Evolutionary conservation across 2,797 vertebrate genomes (phyloP), one percentile per base, ranked within the genome.

Genomic region (Gastrophryne carolinensis): DNA sequence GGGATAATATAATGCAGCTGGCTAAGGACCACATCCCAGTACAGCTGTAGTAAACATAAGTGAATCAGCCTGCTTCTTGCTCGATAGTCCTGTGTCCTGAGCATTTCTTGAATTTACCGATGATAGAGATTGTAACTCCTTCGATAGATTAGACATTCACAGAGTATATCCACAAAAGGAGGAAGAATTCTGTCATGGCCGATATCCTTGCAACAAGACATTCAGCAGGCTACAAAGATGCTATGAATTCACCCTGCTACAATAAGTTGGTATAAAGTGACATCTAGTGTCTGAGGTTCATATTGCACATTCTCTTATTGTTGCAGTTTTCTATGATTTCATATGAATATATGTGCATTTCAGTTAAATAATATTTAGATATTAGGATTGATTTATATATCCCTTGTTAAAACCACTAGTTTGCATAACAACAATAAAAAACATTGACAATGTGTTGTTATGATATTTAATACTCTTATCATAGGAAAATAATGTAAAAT

Each of bases 1-100:
- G 73, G 80, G 39, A 84, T 73, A 9, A 82, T 80, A 15, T 84
- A 88, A 32, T 80, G 80, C 23, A 86, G 69, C 29, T 86, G 80
- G n/a, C 63, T 39, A 30, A 49, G 19, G 26, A 68, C 54, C 53
- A 60, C 8, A 50, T 81, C 13, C 82, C 81, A 82, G 11, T 9
- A 24, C 11, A 71, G 8, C 2, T 79, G 72, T 0, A 84, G 24
- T 23, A 86, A 67, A 49, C 84, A n/a, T 1, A 39, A 67, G 17
- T 75, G 29, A n/a, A 82, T 39, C 70, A 77, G 47, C 32, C 29
- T 32, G 17, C 23, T 29, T 24, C 2, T 37, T 30, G n/a, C 1
- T 4, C 32, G 27, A 58, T 58, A 32, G 39, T 29, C 2, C 13
- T 41, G 11, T 1, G 6, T 57, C 6, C 21, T 21, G 2, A 30